Evolutionary conservation across 2,113 vertebrate species (phyloP).

Genomic region (Syrmaticus mikado): DNA sequence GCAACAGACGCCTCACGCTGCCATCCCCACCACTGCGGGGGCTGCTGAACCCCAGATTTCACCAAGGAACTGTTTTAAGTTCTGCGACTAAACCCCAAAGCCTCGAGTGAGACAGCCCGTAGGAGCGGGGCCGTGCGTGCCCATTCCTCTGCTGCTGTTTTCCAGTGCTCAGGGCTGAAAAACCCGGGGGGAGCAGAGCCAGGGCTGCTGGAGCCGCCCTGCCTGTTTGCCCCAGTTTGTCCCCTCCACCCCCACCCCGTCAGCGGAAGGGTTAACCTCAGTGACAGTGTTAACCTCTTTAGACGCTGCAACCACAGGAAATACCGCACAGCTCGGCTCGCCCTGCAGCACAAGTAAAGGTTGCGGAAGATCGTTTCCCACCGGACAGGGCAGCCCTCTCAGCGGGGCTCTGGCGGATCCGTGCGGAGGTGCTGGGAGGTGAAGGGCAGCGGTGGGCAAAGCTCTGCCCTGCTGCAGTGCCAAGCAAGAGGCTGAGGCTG

Average conservation of each 20-base stretch:
- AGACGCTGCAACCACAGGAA: slow-evolving; percentile 58
- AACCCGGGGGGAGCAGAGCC: neutral
- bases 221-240: neutral
- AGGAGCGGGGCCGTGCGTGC: neutral
- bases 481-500: no score
- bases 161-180: neutral
- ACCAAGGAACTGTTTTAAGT: neutral
- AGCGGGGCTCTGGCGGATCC: rapidly evolving
- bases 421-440: rapidly evolving
- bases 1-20: neutral
- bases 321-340: neutral
- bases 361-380: neutral
- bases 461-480: no score
- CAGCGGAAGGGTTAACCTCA: slow-evolving; percentile 31
- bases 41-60: neutral
- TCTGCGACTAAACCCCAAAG: neutral
- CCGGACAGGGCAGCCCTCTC: neutral
- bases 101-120: neutral
- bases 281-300: slow-evolving; percentile 51
- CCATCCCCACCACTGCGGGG: neutral
- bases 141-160: neutral
- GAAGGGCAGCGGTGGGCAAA: no score
- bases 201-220: neutral
- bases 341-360: neutral
- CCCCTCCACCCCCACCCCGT: neutral